Percentiles rank a stretch among this genome's conserved stretches.
These are phyloP conservation scores for Acronicta psi DNA, from an alignment of 2,888 invertebrate species.

Conservation along the genomic window DNA sequence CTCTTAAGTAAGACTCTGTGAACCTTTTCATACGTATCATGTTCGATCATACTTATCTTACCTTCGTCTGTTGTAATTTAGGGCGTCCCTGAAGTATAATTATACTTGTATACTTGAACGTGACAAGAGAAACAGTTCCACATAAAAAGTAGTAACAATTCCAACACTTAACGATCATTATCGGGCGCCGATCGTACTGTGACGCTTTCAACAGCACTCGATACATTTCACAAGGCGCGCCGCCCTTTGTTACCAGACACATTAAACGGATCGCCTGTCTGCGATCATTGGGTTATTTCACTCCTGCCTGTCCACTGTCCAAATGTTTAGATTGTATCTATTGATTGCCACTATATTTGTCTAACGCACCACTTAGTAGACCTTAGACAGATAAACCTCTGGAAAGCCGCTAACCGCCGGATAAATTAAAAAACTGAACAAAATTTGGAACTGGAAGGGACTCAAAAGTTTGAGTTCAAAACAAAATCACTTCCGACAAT, in stretches of 20 bases:
- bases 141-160: slow-evolving; percentile 51
- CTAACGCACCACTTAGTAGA: slow-evolving; percentile 42
- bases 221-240: slow-evolving; percentile 73
- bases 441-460: too few relatives aligned
- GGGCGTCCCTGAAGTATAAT: slow-evolving; percentile 4
- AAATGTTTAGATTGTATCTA: slow-evolving; percentile 61
- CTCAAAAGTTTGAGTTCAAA: too few relatives aligned
- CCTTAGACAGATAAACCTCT: too few relatives aligned
- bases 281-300: slow-evolving; percentile 54
- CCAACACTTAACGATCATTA: slow-evolving; percentile 73
- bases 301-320: too few relatives aligned
- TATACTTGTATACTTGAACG: too few relatives aligned
- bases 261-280: slow-evolving; percentile 58
- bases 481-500: too few relatives aligned
- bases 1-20: too few relatives aligned
- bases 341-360: slow-evolving; percentile 60
- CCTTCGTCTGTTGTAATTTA: neutral
- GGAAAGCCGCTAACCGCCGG: too few relatives aligned
- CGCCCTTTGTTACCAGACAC: slow-evolving; percentile 63
- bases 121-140: slow-evolving; percentile 33
- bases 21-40: neutral
- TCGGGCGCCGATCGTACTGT: slow-evolving; percentile 60
- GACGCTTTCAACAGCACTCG: slow-evolving; percentile 75
- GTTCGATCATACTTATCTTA: neutral
- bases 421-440: too few relatives aligned